Evolutionary conservation across 2,888 invertebrate genomes (phyloP), one percentile per base, ranked within the genome.

Genomic region (Drosophila nigricruria): DNA sequence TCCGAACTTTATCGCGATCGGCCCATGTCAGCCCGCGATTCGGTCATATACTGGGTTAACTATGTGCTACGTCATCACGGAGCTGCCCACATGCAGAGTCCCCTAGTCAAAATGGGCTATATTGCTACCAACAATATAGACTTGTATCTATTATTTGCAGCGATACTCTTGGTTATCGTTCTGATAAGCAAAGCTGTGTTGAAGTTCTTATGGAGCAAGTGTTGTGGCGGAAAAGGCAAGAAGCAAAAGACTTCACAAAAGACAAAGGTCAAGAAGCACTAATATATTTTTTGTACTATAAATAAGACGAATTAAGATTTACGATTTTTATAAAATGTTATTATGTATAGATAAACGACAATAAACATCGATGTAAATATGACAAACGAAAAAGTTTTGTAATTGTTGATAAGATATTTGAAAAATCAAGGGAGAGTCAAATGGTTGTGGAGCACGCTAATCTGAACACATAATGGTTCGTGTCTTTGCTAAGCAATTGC

Each of bases 31-130:
- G 93, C 94, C 0, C 88, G 93, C 45, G 93, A 94, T 57, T 94
- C 93, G 1, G 94, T 94, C 0, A 92, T 94, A 67, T 95, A 91
- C 85, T 95, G 95, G 95, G 92, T 94, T 12, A 94, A 95, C 73
- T 94, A 95, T 80, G 93, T 95, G 0, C 91, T 95, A 3, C 93
- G 94, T 50, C 92, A 95, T 85, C 94, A 94, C 61, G 94, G 94
- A 18, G 94, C 94, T 0, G 82, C 91, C 1, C 94, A 93, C 64
- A 93, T 94, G 81, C 94, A 94, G 75, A 94, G 94, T 88, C 94
- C 94, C 1, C 92, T 94, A 1, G 82, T 93, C 8, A 90, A 93
- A 36, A 83, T 94, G 73, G 93, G 90, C 69, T 92, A 93, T 89
- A 62, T 94, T 5, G 93, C 92, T 0, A 93, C 92, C 70, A 90